Evolutionary conservation across 1,140 invertebrate genomes (phyloP), one percentile per base, ranked within the genome.

Genomic region (Drosophila tristis): DNA sequence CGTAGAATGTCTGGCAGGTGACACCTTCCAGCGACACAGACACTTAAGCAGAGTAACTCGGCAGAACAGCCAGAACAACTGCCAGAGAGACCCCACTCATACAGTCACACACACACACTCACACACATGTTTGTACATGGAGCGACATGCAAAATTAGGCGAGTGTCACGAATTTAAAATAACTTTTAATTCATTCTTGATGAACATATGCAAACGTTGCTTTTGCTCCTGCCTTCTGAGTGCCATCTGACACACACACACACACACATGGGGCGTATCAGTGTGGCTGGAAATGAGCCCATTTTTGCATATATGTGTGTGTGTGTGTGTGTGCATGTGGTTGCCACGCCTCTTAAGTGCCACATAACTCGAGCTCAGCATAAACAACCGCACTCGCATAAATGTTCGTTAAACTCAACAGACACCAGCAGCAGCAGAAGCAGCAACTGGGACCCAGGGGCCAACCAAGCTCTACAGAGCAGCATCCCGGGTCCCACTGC

Each of bases 111-210:
- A 6, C 13, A 35, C 3, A n/a, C 16, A 4, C 42, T 2, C 26
- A 16, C 8, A 35, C 29, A 29, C 5, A 31, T 16, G n/a, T 16
- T 9, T 9, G 16, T n/a, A 23, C 50, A 56, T 29, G 66, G 51
- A 58, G 54, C 68, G 72, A 87, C 72, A 71, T 79, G 68, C 67
- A 84, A 89, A 89, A 89, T 89, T 89, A 87, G 84, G 84, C 84
- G 85, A 89, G 76, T 89, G 84, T 89, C 84, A 89, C 84, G 84
- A 89, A 89, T 89, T 89, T 89, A 89, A 89, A 89, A 89, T 89
- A 89, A 89, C 84, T 89, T 89, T 89, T 89, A 89, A 89, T 89
- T 89, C 85, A 89, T 89, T 89, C 84, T 89, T 89, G 84, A 89
- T 89, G 84, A 89, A 78, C 59, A 68, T 64, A 74, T 70, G 50